These are phyloP conservation scores for Limnephilus lunatus DNA, from an alignment of 2,888 invertebrate genomes.

Conservation along the genomic window DNA sequence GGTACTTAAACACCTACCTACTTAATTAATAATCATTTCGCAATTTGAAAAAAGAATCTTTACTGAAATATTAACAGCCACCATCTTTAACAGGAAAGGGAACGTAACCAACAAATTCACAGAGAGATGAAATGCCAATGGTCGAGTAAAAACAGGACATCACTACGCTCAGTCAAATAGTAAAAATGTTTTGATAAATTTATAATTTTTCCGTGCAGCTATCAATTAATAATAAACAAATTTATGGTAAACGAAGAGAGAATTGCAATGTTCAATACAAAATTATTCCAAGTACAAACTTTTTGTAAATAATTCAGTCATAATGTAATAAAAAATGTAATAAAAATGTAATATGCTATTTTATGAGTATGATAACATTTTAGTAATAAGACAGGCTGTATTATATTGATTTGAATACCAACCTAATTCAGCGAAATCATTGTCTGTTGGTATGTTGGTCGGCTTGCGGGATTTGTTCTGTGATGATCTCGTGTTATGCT, in stretches of 20 bases:
- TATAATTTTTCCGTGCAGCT: background rate
- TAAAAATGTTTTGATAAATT: background rate
- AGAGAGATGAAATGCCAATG: too few species aligned
- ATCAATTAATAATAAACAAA: background rate
- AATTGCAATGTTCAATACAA: background rate
- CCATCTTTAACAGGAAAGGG: too few species aligned
- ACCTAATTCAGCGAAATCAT: conserved; percentile 76
- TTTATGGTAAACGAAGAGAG: background rate
- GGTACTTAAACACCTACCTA: too few species aligned
- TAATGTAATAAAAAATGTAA: background rate
- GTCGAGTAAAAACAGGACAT: too few species aligned
- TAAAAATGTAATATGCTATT: too few species aligned
- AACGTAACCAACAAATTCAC: too few species aligned
- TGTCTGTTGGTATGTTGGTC: conserved; percentile 73
- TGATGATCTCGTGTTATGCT: conserved; percentile 75
- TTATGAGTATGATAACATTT: background rate
- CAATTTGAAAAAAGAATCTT: too few species aligned
- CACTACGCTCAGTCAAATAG: background rate
- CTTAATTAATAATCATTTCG: too few species aligned
- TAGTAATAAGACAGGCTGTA: background rate
- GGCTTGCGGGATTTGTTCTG: conserved; percentile 76
- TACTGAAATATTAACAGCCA: too few species aligned
- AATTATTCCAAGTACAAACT: background rate
- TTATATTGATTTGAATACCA: conserved; percentile 9
- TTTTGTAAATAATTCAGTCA: background rate